Evolutionary conservation across 2,113 vertebrate species (phyloP), one percentile per base, ranked within the genome.

Genomic region (Boleophthalmus pectinirostris): DNA sequence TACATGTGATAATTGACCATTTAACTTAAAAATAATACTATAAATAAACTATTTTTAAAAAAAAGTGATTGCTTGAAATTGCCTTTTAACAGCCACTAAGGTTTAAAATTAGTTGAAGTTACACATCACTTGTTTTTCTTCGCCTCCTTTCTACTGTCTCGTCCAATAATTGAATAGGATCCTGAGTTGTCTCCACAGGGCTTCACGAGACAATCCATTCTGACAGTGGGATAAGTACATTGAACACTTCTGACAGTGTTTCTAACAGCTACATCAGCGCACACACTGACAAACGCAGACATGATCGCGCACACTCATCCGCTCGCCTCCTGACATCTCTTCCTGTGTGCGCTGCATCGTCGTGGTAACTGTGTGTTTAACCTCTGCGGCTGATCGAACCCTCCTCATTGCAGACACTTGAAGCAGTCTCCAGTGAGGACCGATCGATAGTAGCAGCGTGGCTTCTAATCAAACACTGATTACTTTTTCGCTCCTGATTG

Each of bases 381-480:
- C 80, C 77, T 83, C 74, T 14, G 51, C 51, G 20, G 60, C 53
- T 61, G 82, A 91, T 89, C 75, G 78, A 92, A 86, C 18, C 14
- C 80, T 79, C 73, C 87, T 82, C 77, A 72, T 84, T 84, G 77
- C 51, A 71, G 68, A 46, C 70, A 73, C 70, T 75, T 46, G 70
- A 79, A 72, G 78, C 56, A 15, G 80, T 79, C 86, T 79, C 72
- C 66, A 60, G 80, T 57, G 77, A 72, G 66, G 20, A 14, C 1
- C 49, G 82, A 91, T 93, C 90, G 65, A 88, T 92, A 85, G 21
- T 10, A 61, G 74, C 72, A 78, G 69, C 78, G 67, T 73, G 75
- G 74, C 82, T 68, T 86, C 87, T 79, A 86, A 88, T 91, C 85
- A 87, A 79, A 73, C 75, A 10, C 82, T 91, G 90, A 91, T 92